Conservation (phyloP, 2,888 invertebrate species). For the Melinaea marsaeus region DNA sequence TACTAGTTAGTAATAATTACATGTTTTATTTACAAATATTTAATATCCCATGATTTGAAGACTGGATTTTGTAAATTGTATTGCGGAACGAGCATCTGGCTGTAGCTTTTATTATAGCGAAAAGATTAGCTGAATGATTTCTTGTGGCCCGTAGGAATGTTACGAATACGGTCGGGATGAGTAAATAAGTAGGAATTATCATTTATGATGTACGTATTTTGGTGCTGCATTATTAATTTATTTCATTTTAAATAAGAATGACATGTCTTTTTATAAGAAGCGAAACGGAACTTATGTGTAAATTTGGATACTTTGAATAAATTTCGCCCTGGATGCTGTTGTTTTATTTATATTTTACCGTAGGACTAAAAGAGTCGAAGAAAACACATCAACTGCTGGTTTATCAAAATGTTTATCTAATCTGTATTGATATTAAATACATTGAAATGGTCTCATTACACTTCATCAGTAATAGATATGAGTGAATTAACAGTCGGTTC, state of each 20-base stretch:
- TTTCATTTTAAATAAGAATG: slow-evolving; percentile 64
- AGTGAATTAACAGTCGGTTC: no score
- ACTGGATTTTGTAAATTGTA: slow-evolving; percentile 6
- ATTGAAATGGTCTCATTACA: no score
- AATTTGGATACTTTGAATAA: slow-evolving; percentile 71
- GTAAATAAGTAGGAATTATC: slow-evolving; percentile 45
- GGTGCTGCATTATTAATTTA: slow-evolving; percentile 77
- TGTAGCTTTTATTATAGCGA: no score
- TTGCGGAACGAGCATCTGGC: not conserved
- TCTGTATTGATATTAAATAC: not conserved
- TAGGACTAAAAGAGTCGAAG: not conserved
- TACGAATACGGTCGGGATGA: slow-evolving; percentile 11
- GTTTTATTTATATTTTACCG: slow-evolving; percentile 36
- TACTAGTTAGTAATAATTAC: slow-evolving; percentile 2
- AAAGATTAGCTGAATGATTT: not conserved
- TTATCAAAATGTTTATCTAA: not conserved
- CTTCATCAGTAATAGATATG: no score
- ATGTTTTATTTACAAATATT: slow-evolving; percentile 5
- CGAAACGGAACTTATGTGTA: slow-evolving; percentile 69
- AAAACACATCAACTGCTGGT: not conserved
- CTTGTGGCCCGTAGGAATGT: not conserved
- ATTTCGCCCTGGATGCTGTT: slow-evolving; percentile 61
- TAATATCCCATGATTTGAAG: not conserved
- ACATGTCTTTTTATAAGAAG: slow-evolving; percentile 62
- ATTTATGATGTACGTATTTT: slow-evolving; percentile 69